Conservation (phyloP, 2,888 invertebrate genomes). For the Chromoteleia sp. region DNA sequence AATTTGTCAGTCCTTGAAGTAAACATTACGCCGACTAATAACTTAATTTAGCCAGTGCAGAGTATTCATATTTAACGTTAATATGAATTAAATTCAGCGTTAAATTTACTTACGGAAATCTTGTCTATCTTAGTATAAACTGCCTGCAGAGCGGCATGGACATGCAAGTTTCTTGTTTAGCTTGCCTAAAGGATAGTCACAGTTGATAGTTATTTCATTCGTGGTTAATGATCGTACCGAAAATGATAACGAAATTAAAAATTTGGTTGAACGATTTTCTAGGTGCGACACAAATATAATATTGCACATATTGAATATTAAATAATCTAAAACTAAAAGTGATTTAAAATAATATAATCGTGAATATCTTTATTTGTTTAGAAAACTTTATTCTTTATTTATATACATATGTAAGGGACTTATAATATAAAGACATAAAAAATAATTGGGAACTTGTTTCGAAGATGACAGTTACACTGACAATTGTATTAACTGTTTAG, state of each 20-base stretch:
- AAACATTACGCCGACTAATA: conserved; percentile 1
- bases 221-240: conserved; percentile 27
- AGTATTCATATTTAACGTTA: conserved; percentile 24
- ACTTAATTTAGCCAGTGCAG: conserved; percentile 1
- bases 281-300: too few relatives aligned
- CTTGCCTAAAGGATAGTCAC: conserved; percentile 47
- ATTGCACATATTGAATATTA: too few relatives aligned
- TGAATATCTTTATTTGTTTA: too few relatives aligned
- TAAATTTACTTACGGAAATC: conserved; percentile 48
- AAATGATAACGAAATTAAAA: conserved; percentile 28
- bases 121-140: conserved; percentile 49
- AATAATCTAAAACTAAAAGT: too few relatives aligned
- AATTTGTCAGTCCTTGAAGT: neutral
- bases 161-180: conserved; percentile 59
- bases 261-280: too few relatives aligned
- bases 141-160: conserved; percentile 55
- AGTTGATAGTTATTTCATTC: conserved; percentile 44
- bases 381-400: neutral
- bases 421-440: neutral
- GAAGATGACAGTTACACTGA: neutral
- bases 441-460: neutral
- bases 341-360: too few relatives aligned
- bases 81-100: conserved; percentile 37
- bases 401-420: neutral
- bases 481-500: neutral